Evolutionary conservation across 2,888 invertebrate genomes (phyloP).

Genomic region (Empis livida): DNA sequence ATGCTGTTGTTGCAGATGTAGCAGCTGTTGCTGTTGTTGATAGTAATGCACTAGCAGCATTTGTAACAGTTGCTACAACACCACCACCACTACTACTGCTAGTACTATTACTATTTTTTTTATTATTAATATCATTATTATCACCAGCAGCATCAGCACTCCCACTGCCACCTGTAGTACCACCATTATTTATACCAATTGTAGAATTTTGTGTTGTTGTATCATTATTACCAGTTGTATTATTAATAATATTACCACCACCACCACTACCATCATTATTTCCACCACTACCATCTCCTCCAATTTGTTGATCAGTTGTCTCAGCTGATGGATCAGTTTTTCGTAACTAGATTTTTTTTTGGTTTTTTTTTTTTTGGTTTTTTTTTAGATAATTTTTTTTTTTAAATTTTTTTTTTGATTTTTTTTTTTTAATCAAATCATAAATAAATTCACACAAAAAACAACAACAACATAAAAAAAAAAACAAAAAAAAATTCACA

Average conservation of each 20-base stretch:
- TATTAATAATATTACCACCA: constrained; percentile 9
- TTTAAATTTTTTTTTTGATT: no score
- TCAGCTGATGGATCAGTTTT: constrained; percentile 26
- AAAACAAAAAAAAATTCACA: neutral
- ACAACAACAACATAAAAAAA: neutral
- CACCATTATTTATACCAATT: neutral
- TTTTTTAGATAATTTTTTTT: no score
- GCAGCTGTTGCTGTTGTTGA: constrained; percentile 9
- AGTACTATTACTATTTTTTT: constrained; percentile 1
- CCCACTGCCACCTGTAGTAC: neutral
- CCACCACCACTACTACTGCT: constrained; percentile 13
- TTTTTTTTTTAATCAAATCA: no score
- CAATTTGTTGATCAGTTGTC: constrained; percentile 16
- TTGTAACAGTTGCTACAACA: constrained; percentile 7
- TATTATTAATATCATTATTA: constrained; percentile 3
- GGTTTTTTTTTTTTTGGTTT: no score
- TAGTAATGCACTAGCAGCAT: constrained; percentile 8
- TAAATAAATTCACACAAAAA: no score
- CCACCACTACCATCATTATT: constrained; percentile 12
- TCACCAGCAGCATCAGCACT: constrained; percentile 3
- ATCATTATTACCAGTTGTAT: neutral
- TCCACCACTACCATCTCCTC: constrained; percentile 8
- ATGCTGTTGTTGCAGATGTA: constrained; percentile 18
- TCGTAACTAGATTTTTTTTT: constrained; percentile 27
- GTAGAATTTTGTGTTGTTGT: neutral